Evolutionary conservation across 1,140 invertebrate species (phyloP).

Genomic region (Pogonomyrmex californicus): DNA sequence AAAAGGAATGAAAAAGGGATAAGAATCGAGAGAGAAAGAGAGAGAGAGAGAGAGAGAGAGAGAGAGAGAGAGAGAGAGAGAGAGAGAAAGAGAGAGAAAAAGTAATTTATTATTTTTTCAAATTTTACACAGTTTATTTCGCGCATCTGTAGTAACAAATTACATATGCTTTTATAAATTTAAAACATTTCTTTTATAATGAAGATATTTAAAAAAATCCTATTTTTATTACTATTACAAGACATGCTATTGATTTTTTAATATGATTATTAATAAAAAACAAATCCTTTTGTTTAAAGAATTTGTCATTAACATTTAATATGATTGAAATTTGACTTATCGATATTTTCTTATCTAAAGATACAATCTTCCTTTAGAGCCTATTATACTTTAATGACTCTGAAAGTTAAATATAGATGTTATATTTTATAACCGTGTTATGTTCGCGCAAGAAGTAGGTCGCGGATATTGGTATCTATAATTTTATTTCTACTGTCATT

Average conservation of each 20-base stretch:
- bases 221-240: neutral
- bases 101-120: neutral
- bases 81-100: neutral
- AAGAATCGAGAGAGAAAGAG: too few species aligned
- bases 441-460: neutral
- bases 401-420: constrained; percentile 8
- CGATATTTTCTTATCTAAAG: neutral
- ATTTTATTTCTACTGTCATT: constrained; percentile 36
- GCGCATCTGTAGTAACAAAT: neutral
- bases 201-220: neutral
- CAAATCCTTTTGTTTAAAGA: neutral
- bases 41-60: neutral
- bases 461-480: constrained; percentile 2
- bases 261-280: neutral
- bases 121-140: neutral
- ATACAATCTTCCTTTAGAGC: neutral
- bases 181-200: neutral
- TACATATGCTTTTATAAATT: neutral
- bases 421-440: constrained; percentile 18
- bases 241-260: neutral
- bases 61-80: too few species aligned
- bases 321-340: neutral
- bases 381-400: neutral
- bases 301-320: constrained; percentile 10
- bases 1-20: neutral